Evolutionary conservation across 1,140 invertebrate species (phyloP), one percentile per base, ranked within the genome.

Genomic region (Stenopsyche tienmushanensis): DNA sequence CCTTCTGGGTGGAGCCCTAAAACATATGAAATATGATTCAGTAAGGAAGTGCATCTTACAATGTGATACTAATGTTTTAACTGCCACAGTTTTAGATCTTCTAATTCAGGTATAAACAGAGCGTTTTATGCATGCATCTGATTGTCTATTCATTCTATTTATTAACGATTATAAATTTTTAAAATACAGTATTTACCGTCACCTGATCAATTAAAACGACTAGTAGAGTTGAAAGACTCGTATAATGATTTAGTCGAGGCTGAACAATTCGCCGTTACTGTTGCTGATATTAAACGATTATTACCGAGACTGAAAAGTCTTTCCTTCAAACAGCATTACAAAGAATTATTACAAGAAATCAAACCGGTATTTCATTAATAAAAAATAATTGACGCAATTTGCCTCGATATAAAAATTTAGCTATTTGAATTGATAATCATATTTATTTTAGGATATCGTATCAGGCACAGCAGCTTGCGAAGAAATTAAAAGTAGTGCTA

Each of bases 391-490:
- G n/a, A n/a, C n/a, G n/a, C n/a, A n/a, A n/a, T n/a, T n/a, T n/a
- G n/a, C n/a, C n/a, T n/a, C n/a, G n/a, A n/a, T 41, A 41, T 41
- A 9, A 41, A n/a, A n/a, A 49, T 15, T 20, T 53, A 20, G n/a
- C 5, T 7, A 49, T 49, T 20, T 49, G n/a, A 5, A 5, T 8
- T 39, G 13, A 39, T 8, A 39, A 39, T 39, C 29, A 25, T 57
- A 17, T 62, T 67, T 69, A 71, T 75, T 52, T 66, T 58, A 90
- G 84, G 92, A 96, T 72, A 93, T 99, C 76, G 94, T 98, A 0
- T 90, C 93, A 3, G 94, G 92, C 0, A 96, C 93, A 5, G 93
- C 93, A 13, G 96, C 96, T 7, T 97, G 96, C 76, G 94, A 98
- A 74, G 96, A 98, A 82, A 89, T 99, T 0, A 91, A 89, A 69